A percentile compares a stretch with the other conserved stretches of the same genome.
Conservation (phyloP, 2,888 invertebrate species). For the Kuschelorhynchus macadamiae region DNA sequence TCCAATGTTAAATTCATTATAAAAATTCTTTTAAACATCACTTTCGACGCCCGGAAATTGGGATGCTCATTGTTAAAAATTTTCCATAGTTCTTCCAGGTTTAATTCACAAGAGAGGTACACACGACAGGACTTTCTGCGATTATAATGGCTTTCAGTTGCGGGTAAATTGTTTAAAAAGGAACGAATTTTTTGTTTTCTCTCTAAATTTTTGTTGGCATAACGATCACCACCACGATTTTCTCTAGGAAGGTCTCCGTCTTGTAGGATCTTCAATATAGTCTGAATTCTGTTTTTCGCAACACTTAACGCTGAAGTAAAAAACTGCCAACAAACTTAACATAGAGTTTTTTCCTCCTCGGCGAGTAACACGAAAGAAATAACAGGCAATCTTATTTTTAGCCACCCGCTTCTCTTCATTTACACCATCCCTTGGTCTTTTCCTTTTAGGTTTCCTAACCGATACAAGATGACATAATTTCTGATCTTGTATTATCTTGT, state of each 20-base stretch:
- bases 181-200: constrained; percentile 16
- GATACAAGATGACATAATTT: constrained; percentile 3
- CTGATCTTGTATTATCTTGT: neutral
- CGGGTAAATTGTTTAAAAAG: neutral
- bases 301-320: constrained; percentile 11
- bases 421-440: constrained; percentile 11
- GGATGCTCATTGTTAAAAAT: constrained; percentile 6
- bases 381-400: constrained; percentile 17
- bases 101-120: constrained; percentile 12
- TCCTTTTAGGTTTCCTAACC: constrained; percentile 5
- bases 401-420: constrained; percentile 8
- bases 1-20: constrained; percentile 48
- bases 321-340: constrained; percentile 20
- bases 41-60: constrained; percentile 4
- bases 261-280: constrained; percentile 14
- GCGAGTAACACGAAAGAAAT: constrained; percentile 14
- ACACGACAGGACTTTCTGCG: constrained; percentile 17
- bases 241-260: constrained; percentile 12
- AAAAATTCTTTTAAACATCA: constrained; percentile 13
- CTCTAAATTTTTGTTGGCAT: constrained; percentile 9
- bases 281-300: constrained; percentile 12
- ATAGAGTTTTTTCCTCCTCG: constrained; percentile 9
- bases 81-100: constrained; percentile 3
- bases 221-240: constrained; percentile 14
- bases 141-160: constrained; percentile 14